Percentiles rank a stretch among this genome's conserved stretches.
Conservation (phyloP, 2,888 invertebrate species). For the Amaurobius ferox region DNA sequence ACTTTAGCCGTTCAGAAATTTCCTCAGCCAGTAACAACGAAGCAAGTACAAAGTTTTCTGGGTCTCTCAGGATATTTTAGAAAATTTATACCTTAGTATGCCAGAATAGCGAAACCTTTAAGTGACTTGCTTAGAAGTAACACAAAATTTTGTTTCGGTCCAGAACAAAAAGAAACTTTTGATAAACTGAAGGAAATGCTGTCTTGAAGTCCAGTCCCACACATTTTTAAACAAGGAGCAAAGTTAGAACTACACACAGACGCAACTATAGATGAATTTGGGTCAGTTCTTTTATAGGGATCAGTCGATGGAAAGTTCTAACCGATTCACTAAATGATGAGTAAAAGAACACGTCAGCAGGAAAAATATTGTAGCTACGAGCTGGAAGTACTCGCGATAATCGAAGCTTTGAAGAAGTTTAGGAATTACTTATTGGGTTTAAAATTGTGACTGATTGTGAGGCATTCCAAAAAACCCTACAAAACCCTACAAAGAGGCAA, state of each 20-base stretch:
- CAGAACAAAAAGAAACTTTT: background rate
- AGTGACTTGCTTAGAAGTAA: background rate
- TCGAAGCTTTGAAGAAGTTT: constrained; percentile 23
- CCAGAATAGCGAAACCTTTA: constrained; percentile 8
- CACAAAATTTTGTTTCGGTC: background rate
- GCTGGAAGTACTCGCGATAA: too few species aligned
- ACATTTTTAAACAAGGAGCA: constrained; percentile 17
- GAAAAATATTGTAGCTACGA: constrained; percentile 5
- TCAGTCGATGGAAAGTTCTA: background rate
- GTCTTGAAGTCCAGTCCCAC: constrained; percentile 8
- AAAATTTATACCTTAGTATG: background rate
- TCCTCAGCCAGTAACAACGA: background rate
- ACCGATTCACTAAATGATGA: constrained; percentile 12
- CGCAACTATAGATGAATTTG: background rate
- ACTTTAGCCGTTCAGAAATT: constrained; percentile 13
- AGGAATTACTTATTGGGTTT: constrained; percentile 4
- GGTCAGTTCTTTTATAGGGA: background rate
- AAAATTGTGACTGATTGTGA: constrained; percentile 26
- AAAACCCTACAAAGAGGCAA: too few species aligned
- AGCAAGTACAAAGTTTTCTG: background rate
- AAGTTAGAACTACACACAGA: constrained; percentile 24
- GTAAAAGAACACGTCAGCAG: background rate
- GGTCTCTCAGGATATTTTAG: constrained; percentile 2
- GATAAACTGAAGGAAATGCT: constrained; percentile 6
- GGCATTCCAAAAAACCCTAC: constrained; percentile 19